A percentile compares a stretch with the other conserved stretches of the same genome.
These are phyloP conservation scores for Siniperca undulata DNA, from an alignment of 2,797 vertebrate genomes.

Conservation along the genomic window DNA sequence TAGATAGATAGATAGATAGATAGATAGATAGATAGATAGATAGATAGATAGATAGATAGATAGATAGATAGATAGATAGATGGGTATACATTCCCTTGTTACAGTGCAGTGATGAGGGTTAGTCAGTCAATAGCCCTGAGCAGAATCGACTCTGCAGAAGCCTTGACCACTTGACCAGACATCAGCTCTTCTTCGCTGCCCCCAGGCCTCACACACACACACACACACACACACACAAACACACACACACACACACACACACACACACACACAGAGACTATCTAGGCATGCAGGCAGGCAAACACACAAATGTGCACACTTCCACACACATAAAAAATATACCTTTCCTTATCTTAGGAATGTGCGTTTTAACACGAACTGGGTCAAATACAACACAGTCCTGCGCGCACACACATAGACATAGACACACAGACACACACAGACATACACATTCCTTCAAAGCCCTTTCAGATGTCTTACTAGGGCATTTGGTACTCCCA, in stretches of 20 bases:
- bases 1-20: background rate
- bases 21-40: conserved; percentile 18
- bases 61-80: conserved; percentile 23
- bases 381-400: conserved; percentile 60
- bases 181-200: conserved; percentile 47
- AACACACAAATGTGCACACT: background rate
- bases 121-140: conserved; percentile 43
- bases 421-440: background rate
- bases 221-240: background rate
- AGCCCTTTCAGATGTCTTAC: conserved; percentile 55
- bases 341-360: conserved; percentile 42
- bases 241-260: too few relatives aligned
- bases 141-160: conserved; percentile 46
- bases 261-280: too few relatives aligned
- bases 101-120: conserved; percentile 48
- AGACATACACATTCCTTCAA: conserved; percentile 42
- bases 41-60: conserved; percentile 26
- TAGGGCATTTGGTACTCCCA: conserved; percentile 37
- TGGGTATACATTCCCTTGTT: conserved; percentile 31
- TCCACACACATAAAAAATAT: conserved; percentile 15
- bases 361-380: conserved; percentile 65
- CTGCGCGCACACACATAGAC: background rate
- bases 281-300: background rate
- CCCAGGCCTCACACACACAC: conserved; percentile 14
- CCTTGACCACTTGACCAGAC: conserved; percentile 73